phyloP scores from a whole-genome alignment of 64 coral and sea anemone species.

The Acropora yongei region DNA sequence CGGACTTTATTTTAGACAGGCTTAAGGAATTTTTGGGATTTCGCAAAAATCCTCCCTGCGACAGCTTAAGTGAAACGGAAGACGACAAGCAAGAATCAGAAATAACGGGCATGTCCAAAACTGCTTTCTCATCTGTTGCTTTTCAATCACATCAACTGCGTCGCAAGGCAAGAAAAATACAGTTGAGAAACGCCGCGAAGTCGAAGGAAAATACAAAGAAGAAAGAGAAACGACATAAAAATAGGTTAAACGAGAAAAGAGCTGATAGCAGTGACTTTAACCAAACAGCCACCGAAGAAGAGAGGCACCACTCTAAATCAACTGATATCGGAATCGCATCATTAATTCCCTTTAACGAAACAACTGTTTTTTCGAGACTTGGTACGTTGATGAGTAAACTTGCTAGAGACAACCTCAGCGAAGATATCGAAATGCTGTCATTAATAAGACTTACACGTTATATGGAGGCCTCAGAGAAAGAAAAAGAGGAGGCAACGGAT shows the following conservation, averaged over 20 bases:
- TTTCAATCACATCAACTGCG: neutral
- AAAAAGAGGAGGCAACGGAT: neutral
- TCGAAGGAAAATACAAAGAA: neutral
- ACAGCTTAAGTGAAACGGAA: neutral
- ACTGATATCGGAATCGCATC: neutral
- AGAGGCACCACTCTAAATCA: neutral
- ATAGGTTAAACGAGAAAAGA: neutral
- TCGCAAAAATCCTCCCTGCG: neutral
- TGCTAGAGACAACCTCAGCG: neutral
- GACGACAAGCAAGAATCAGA: neutral
- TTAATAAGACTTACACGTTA: neutral
- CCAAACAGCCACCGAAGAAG: neutral
- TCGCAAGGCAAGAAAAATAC: neutral
- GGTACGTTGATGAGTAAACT: neutral
- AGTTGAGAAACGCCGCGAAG: neutral
- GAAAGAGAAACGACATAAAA: neutral
- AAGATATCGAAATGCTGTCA: neutral
- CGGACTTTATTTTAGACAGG: constrained; percentile 72
- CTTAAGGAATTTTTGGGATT: constrained; percentile 25
- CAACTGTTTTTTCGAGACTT: neutral
- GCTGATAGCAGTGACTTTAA: neutral
- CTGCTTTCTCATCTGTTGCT: neutral
- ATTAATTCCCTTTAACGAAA: neutral
- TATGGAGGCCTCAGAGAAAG: neutral
- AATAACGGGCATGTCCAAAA: neutral